phyloP scores from a whole-genome alignment of 2,888 invertebrate species.

The Ochropacha duplaris region DNA sequence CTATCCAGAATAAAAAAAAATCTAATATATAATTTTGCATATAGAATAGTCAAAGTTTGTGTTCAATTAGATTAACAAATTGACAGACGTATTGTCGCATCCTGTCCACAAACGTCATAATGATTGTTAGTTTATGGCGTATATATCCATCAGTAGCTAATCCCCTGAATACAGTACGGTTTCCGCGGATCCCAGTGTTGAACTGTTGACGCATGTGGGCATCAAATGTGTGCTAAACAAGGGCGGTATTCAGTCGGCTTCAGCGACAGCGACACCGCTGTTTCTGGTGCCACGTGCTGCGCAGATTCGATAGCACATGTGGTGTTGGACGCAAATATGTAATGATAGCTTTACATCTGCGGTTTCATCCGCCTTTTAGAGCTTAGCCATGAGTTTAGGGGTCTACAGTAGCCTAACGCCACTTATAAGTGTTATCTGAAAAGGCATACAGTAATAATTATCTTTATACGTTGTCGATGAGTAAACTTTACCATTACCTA shows the following conservation, averaged over 20 bases:
- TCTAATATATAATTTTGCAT: no score
- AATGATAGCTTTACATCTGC: not conserved
- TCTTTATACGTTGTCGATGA: not conserved
- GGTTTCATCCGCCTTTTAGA: not conserved
- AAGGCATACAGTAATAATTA: no score
- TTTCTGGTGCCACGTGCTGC: constrained; percentile 58
- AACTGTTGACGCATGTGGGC: constrained; percentile 50
- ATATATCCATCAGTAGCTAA: not conserved
- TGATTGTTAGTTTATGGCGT: not conserved
- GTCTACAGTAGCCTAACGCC: not conserved
- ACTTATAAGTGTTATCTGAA: no score
- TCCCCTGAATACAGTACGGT: not conserved
- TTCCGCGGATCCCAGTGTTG: not conserved
- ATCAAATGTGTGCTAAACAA: constrained; percentile 66
- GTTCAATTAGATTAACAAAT: not conserved
- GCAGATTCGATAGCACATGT: constrained; percentile 59
- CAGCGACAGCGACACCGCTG: constrained; percentile 44
- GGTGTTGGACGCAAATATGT: constrained; percentile 17
- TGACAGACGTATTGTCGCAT: not conserved
- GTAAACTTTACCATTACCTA: no score
- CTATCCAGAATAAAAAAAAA: no score
- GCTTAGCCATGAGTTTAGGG: constrained; percentile 14
- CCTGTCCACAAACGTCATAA: not conserved
- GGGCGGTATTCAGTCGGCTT: constrained; percentile 59
- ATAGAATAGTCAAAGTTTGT: no score